Evolutionary conservation across 2,888 invertebrate genomes (phyloP).

Genomic region (Trichogramma evanescens): DNA sequence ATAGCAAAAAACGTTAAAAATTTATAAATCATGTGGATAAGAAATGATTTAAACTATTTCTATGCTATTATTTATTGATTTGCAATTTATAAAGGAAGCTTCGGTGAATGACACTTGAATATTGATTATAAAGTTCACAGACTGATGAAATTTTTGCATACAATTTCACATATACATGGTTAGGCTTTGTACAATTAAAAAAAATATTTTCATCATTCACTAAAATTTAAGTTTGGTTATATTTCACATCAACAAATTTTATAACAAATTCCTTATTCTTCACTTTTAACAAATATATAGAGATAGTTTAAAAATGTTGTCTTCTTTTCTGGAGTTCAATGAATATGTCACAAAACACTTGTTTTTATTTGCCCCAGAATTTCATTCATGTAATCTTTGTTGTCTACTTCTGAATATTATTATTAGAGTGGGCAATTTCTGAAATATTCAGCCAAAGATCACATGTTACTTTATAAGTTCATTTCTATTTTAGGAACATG

Average conservation of each 20-base stretch:
- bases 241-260: constrained; percentile 36
- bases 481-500: constrained; percentile 10
- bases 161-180: constrained; percentile 14
- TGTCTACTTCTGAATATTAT: constrained; percentile 5
- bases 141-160: constrained; percentile 4
- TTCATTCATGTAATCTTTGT: constrained; percentile 10
- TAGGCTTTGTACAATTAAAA: constrained; percentile 19
- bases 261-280: constrained; percentile 28
- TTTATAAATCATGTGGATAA: too few species aligned
- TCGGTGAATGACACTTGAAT: constrained; percentile 3
- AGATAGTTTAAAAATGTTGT: constrained; percentile 26
- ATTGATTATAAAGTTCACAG: constrained; percentile 12
- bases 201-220: constrained; percentile 25
- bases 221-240: constrained; percentile 35
- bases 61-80: too few species aligned
- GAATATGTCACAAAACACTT: constrained; percentile 17
- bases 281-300: constrained; percentile 31
- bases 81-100: too few species aligned
- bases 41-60: too few species aligned
- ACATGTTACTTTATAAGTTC: constrained; percentile 2
- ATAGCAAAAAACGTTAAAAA: too few species aligned
- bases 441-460: constrained; percentile 14
- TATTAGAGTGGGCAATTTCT: constrained; percentile 1
- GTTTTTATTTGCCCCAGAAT: constrained; percentile 8
- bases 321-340: constrained; percentile 9